These are phyloP conservation scores for Paraescarpia echinospica DNA, from an alignment of 1,140 invertebrate species.

Conservation along the genomic window DNA sequence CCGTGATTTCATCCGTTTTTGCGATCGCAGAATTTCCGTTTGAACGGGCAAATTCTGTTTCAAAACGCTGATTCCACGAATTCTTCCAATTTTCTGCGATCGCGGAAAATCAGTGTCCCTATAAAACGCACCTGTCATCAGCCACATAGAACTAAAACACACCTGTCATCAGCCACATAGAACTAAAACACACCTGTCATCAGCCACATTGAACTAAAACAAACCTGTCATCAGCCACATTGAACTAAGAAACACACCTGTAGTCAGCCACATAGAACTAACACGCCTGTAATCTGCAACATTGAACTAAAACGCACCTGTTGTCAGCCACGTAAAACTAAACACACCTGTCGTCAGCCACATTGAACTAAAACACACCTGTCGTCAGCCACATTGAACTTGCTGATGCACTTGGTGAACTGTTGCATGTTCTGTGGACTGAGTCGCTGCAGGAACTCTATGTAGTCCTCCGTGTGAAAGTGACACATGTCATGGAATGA, in stretches of 20 bases:
- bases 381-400: conserved; percentile 97
- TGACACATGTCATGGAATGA: conserved; percentile 95
- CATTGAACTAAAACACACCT: conserved; percentile 81
- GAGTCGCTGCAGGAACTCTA: conserved; percentile 93
- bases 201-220: not conserved
- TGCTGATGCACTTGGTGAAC: conserved; percentile 85
- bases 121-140: conserved; percentile 80
- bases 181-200: not conserved
- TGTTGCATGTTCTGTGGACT: conserved; percentile 94
- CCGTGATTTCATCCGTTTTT: no score
- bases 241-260: not conserved
- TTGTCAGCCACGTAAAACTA: not conserved
- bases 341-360: conserved; percentile 88
- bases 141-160: not conserved
- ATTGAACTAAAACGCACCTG: not conserved
- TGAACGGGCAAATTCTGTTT: no score
- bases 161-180: not conserved
- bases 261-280: no score
- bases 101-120: no score
- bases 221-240: not conserved
- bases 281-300: not conserved
- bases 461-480: conserved; percentile 98
- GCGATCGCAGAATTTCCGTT: no score
- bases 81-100: no score
- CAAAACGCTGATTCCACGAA: no score